Evolutionary conservation across 2,113 vertebrate genomes (phyloP), one percentile per base, ranked within the genome.

Genomic region (Melanostigma gelatinosum): DNA sequence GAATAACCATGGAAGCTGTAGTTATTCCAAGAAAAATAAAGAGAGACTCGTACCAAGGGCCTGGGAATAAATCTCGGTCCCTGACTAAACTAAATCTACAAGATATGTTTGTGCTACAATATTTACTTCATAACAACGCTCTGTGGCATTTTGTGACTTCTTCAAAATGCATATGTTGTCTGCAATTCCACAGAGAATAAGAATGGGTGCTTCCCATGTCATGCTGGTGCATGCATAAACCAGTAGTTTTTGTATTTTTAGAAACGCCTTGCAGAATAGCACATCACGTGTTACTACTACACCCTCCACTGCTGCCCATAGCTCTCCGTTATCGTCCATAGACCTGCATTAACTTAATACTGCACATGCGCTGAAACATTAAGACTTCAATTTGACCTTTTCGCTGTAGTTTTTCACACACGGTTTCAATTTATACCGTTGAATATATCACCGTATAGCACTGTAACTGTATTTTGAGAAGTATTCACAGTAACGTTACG

Each of bases 191-290:
- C 1, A 60, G 12, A 77, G 6, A 36, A 1, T 24, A 0, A 34
- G n/a, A 74, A 6, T 72, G 50, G 42, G 72, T 66, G 22, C 71
- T 88, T 72, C 70, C 72, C 46, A 9, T 72, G 77, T 63, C 65
- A 62, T 24, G 24, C 24, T 24, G 24, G 24, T 24, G 24, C 24
- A 24, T 9, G 69, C 72, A 91, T 82, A 87, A 89, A 88, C 11
- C 84, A 76, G 76, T 74, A 80, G 69, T 40, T 88, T 83, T 84
- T 22, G 18, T 92, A 91, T 92, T 92, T 93, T 91, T 90, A 90
- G 88, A 85, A 89, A 85, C 38, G 54, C 18, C 58, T 75, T 72
- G 74, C 88, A 64, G 84, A 74, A 58, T 29, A 48, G 38, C 79
- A 72, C 44, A 44, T 86, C 92, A 90, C 85, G 82, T 91, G 89